Evolutionary conservation across 2,797 vertebrate species (phyloP).

Genomic region (Leucoraja ocellata): DNA sequence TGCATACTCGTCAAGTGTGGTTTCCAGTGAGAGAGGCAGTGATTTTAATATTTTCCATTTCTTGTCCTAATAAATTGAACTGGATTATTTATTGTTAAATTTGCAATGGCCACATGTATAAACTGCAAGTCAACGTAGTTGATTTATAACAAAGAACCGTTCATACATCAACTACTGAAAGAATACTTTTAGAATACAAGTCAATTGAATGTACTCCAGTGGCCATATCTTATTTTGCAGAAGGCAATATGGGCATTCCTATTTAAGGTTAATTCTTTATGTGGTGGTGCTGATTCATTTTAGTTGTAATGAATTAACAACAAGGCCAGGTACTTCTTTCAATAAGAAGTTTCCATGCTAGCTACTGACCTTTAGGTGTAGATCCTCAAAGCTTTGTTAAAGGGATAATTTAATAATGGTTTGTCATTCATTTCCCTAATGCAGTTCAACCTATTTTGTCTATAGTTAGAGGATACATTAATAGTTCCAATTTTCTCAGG

Average conservation of each 20-base stretch:
- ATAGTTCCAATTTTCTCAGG: not conserved
- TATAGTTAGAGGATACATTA: not conserved
- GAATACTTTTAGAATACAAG: not conserved
- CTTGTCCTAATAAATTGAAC: not conserved
- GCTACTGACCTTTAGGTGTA: not conserved
- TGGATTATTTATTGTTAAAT: not conserved
- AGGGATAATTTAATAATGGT: not conserved
- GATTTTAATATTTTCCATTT: not conserved
- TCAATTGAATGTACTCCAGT: not conserved
- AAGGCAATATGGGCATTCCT: not conserved
- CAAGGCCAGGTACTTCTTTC: not conserved
- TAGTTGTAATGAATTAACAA: not conserved
- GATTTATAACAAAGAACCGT: not conserved
- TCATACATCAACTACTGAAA: not conserved
- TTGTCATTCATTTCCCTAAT: not conserved
- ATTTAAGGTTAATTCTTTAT: not conserved
- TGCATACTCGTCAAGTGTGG: not conserved
- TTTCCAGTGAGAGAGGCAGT: not conserved
- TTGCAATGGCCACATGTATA: not conserved
- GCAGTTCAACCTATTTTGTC: not conserved
- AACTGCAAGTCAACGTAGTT: not conserved
- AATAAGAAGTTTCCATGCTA: not conserved
- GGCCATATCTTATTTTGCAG: not conserved
- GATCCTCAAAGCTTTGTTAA: not conserved
- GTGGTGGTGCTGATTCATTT: not conserved